These are phyloP conservation scores for Rhinophrynus dorsalis DNA, from an alignment of 2,797 vertebrate species.

Conservation along the genomic window DNA sequence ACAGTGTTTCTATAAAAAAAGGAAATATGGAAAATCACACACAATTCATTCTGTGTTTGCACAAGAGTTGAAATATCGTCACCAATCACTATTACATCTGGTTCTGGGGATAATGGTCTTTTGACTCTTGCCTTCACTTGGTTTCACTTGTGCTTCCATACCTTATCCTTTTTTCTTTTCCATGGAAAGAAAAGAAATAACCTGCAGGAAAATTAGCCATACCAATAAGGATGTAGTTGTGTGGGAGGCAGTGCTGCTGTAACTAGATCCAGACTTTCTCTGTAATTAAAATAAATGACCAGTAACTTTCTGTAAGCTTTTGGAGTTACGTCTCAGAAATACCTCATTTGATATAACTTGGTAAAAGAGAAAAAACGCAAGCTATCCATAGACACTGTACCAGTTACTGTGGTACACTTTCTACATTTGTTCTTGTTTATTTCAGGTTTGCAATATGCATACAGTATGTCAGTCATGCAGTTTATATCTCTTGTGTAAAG, in stretches of 20 bases:
- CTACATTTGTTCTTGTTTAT: too few species aligned
- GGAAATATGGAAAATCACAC: background rate
- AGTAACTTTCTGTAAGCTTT: conserved; percentile 42
- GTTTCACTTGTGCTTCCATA: conserved; percentile 47
- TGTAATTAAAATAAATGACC: conserved; percentile 45
- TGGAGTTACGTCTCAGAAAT: conserved; percentile 29
- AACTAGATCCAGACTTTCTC: conserved; percentile 53
- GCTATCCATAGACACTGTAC: conserved; percentile 10
- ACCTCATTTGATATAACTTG: conserved; percentile 4
- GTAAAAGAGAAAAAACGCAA: too few species aligned
- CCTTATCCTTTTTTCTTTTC: conserved; percentile 42
- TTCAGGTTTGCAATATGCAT: too few species aligned
- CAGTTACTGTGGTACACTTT: too few species aligned
- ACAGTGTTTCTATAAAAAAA: background rate
- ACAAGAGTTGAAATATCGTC: background rate
- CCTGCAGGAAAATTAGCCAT: conserved; percentile 54
- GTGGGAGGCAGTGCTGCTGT: conserved; percentile 52
- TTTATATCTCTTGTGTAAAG: too few species aligned
- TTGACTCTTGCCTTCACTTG: background rate
- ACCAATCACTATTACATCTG: background rate
- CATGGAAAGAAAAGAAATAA: conserved; percentile 35
- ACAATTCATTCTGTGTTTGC: conserved; percentile 8
- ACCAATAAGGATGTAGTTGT: conserved; percentile 62
- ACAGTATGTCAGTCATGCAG: too few species aligned
- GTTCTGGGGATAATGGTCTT: background rate